Conservation (phyloP, 2,888 invertebrate genomes). For the Monoplex corrugatus region DNA sequence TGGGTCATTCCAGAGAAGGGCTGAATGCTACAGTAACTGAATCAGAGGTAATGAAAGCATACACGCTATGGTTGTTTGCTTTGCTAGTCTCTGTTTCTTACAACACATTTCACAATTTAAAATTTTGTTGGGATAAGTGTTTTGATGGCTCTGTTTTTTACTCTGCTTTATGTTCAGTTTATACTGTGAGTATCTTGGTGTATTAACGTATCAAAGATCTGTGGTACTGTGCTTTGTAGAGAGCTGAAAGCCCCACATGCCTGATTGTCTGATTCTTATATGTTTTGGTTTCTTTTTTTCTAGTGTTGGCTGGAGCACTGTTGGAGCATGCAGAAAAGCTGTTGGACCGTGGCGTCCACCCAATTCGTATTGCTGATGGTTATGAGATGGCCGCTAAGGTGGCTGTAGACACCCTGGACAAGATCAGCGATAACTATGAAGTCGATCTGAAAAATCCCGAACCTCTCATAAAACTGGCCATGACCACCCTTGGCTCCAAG, state of each 20-base stretch:
- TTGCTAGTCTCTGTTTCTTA: background rate
- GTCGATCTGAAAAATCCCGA: constrained; percentile 91
- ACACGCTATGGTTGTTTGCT: background rate
- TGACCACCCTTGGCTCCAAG: constrained; percentile 99
- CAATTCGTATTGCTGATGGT: constrained; percentile 98
- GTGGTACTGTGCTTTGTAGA: no score
- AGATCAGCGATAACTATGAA: constrained; percentile 94
- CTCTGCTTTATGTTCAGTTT: no score
- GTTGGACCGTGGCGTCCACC: constrained; percentile 98
- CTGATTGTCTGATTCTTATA: no score
- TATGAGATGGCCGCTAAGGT: constrained; percentile 97
- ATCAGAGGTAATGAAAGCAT: background rate
- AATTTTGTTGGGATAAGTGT: no score
- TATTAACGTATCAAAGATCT: no score
- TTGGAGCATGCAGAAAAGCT: constrained; percentile 96
- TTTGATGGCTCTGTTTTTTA: no score
- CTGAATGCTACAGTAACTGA: constrained; percentile 46
- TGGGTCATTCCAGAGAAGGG: constrained; percentile 56
- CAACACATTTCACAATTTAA: no score
- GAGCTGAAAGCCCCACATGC: no score
- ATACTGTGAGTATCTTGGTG: no score
- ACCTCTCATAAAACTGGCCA: constrained; percentile 95
- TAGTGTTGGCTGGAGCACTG: constrained; percentile 91
- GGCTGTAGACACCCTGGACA: constrained; percentile 92
- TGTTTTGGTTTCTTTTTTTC: no score